Evolutionary conservation across 1,140 invertebrate species (phyloP), one percentile per base, ranked within the genome.

Genomic region (Drosophila nigromelanica): DNA sequence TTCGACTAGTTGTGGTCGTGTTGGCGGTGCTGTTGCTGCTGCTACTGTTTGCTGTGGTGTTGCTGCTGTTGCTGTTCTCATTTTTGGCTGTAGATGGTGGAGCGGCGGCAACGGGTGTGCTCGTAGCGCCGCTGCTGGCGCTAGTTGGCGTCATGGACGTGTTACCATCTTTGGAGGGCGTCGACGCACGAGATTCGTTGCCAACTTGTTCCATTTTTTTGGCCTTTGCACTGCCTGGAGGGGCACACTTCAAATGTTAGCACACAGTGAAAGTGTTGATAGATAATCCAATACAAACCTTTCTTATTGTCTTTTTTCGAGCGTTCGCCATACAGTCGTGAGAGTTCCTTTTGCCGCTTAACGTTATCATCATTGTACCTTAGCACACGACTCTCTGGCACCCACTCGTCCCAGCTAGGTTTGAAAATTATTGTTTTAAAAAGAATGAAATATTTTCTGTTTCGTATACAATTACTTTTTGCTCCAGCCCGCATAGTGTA

Each of bases 401-500:
- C 98, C 98, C 98, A 99, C 93, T 99, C 98, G 91, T 99, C 98
- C 98, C 98, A 99, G 93, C 98, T 98, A 67, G 27, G 55, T 52
- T 47, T 15, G 47, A 33, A 27, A 33, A 58, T 8, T n/a, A 42
- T 43, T 12, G 14, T 52, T 35, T 60, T 30, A 3, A 50, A 15
- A 48, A 30, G 18, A 7, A n/a, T 40, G 8, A 5, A 1, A 6
- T 24, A 15, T 2, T 15, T 56, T 52, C 27, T 2, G 43, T 21
- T 30, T 43, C 6, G 18, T 52, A 6, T 18, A 6, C 8, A 7
- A 48, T 50, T 54, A 98, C 97, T 97, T 99, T 94, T 99, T 99
- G 92, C 98, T 99, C 98, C 98, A 99, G 6, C 98, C 98, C 82
- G 97, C 97, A 93, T 99, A 99, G 92, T 99, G 98, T 74, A 99